Conservation (phyloP, 2,888 invertebrate genomes). For the Ditylenchus weischeri region DNA sequence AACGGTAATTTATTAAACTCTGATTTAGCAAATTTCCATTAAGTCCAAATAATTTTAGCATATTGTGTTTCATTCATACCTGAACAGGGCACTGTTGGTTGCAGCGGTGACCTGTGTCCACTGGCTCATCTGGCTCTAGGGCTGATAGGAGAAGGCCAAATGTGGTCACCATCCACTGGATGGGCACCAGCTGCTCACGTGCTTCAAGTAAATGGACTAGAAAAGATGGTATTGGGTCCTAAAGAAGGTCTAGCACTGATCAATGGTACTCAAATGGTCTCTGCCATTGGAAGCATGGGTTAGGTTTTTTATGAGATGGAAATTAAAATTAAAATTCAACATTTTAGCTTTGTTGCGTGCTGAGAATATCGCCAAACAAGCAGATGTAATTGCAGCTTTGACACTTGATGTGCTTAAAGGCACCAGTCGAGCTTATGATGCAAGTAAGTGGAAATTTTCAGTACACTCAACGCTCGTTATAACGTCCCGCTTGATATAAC, state of each 20-base stretch:
- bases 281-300: constrained; percentile 69
- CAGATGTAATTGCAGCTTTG: constrained; percentile 69
- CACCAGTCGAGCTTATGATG: constrained; percentile 68
- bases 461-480: too few species aligned
- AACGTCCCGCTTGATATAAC: too few species aligned
- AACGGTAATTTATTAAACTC: constrained; percentile 63
- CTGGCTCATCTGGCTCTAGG: constrained; percentile 69
- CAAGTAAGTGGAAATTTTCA: constrained; percentile 60
- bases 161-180: constrained; percentile 68
- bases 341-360: constrained; percentile 62
- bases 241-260: constrained; percentile 70
- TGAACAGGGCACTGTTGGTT: constrained; percentile 71
- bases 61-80: constrained; percentile 70
- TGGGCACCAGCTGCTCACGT: constrained; percentile 55
- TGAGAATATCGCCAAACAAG: constrained; percentile 66
- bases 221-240: constrained; percentile 65
- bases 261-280: constrained; percentile 71
- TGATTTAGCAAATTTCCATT: too few species aligned
- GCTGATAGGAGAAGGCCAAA: constrained; percentile 69
- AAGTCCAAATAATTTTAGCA: constrained; percentile 59
- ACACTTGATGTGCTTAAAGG: constrained; percentile 70
- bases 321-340: background rate
- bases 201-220: constrained; percentile 65
- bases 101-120: constrained; percentile 70
- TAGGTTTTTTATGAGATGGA: constrained; percentile 23